Conservation (phyloP, 2,888 invertebrate genomes). For the Andricus quercusramuli region DNA sequence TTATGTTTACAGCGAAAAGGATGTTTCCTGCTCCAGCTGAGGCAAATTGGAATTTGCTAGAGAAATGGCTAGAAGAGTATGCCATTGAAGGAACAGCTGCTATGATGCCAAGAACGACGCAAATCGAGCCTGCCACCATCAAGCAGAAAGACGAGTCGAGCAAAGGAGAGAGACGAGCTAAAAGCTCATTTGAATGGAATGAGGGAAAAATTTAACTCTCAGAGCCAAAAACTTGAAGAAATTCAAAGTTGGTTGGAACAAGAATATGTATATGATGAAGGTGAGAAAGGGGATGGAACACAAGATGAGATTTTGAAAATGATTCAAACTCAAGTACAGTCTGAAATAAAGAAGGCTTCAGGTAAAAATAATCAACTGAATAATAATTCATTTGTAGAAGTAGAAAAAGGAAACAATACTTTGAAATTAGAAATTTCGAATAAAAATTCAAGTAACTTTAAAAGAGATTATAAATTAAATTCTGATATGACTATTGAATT, state of each 20-base stretch:
- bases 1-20: too few species aligned
- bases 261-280: not conserved
- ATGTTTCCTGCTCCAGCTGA: not conserved
- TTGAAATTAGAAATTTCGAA: not conserved
- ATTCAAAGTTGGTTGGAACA: not conserved
- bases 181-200: not conserved
- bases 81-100: not conserved
- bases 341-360: not conserved
- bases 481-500: conserved; percentile 6
- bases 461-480: not conserved
- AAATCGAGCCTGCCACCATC: not conserved
- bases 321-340: not conserved
- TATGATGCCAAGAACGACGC: not conserved
- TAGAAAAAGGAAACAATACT: not conserved
- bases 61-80: not conserved
- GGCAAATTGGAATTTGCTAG: not conserved
- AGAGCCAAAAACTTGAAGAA: not conserved
- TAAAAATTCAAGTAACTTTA: too few species aligned
- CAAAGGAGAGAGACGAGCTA: not conserved
- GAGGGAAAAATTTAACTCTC: not conserved
- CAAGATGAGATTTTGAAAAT: not conserved
- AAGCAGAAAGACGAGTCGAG: not conserved
- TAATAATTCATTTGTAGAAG: not conserved
- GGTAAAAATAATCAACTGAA: not conserved
- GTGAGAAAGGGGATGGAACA: not conserved